phyloP scores from a whole-genome alignment of 92 coral and sea anemone genomes.

The Umimayanthus kanabou region DNA sequence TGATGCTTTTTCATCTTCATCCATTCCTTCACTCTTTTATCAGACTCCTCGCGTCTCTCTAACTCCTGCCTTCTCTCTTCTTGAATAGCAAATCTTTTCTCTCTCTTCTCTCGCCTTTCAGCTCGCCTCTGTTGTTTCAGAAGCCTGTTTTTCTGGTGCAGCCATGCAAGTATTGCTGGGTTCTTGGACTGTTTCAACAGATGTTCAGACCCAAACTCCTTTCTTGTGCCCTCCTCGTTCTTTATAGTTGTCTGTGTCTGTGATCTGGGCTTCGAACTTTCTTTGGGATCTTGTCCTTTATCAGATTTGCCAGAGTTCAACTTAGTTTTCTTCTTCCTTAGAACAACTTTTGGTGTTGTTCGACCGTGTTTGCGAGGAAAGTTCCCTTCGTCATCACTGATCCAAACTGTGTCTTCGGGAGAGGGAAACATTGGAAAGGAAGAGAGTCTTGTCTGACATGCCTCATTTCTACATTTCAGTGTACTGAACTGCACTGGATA shows the following conservation, averaged over 20 bases:
- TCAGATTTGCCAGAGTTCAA: conserved; percentile 18
- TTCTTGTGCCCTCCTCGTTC: conserved; percentile 76
- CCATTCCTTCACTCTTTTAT: conserved; percentile 71
- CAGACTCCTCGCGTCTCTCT: conserved; percentile 57
- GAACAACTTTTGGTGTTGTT: not conserved
- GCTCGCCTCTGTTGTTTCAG: conserved; percentile 64
- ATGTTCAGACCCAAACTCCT: conserved; percentile 75
- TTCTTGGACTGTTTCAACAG: conserved; percentile 77
- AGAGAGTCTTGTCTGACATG: conserved; percentile 81
- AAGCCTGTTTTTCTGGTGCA: conserved; percentile 71
- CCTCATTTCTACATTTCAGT: conserved; percentile 55
- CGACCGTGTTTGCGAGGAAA: not conserved
- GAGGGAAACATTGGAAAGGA: conserved; percentile 80
- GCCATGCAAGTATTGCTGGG: conserved; percentile 85
- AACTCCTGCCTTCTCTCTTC: conserved; percentile 63
- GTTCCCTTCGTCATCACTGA: conserved; percentile 69
- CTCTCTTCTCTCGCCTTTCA: conserved; percentile 73
- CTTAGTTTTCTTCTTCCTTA: conserved; percentile 31
- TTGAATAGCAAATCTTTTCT: conserved; percentile 68
- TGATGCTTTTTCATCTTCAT: conserved; percentile 60
- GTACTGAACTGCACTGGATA: conserved; percentile 70
- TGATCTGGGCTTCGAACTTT: conserved; percentile 21
- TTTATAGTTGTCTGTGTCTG: conserved; percentile 10
- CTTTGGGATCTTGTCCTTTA: conserved; percentile 6
- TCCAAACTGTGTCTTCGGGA: conserved; percentile 82